Evolutionary conservation across 2,888 invertebrate species (phyloP), one percentile per base, ranked within the genome.

Genomic region (Acleris holmiana): DNA sequence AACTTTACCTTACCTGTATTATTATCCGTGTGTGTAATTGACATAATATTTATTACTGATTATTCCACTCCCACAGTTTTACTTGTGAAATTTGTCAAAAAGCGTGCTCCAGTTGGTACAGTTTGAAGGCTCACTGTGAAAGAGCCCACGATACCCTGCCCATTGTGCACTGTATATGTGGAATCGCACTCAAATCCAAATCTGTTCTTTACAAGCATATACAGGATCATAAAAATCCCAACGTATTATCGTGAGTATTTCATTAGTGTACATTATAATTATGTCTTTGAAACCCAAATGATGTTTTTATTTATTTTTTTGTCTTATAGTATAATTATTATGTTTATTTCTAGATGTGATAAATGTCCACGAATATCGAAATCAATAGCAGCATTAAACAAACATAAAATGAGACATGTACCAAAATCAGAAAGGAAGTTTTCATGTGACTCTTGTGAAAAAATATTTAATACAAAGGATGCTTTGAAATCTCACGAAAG

Each of bases 131-230:
- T 0, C 93, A 93, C 69, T 86, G 85, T 68, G 80, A 86, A 66
- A 73, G 71, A 41, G 61, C 62, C 17, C 93, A 93, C 63, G 80
- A 87, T 44, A 78, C 78, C 29, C 69, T 80, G 41, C 90, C 93
- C 0, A 78, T 86, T 18, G 92, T 93, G 0, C 77, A 83, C 55
- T 93, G 93, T 72, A 76, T 79, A 35, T 93, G 93, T 72, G 93
- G 93, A 4, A 86, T 91, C 44, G 82, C 85, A 4, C 81, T 93
- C 15, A 91, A 91, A 68, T 93, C 93, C 10, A 91, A 93, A 76
- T 91, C 93, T 15, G 89, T 90, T 49, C 85, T 93, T 74, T 93
- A 93, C 70, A 93, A 93, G 76, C 93, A 93, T 73, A 84, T 93
- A 44, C 86, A 91, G 67, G 93, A 92, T 70, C 93, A 93, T 73